Evolutionary conservation across 2,797 vertebrate species (phyloP), one percentile per base, ranked within the genome.

Genomic region (Aulostomus chinensis): DNA sequence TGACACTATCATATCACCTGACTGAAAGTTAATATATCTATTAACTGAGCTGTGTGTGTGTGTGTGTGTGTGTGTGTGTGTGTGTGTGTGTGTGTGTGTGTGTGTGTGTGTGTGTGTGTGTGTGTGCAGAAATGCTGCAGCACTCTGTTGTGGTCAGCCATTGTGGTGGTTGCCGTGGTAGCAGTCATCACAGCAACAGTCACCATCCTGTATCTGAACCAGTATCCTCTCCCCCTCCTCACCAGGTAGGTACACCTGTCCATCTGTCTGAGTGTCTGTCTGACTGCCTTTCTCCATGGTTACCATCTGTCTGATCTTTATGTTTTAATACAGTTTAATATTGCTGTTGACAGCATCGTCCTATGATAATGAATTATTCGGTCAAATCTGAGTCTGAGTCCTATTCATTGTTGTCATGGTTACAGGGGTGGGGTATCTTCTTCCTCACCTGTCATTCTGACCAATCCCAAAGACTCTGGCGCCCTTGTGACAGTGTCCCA

Each of bases 401-500:
- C 6, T 3, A 1, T 37, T 41, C 2, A 3, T 8, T 43, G 9
- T 54, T 56, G 31, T 60, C 29, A 16, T 34, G 29, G 22, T 52
- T 52, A 60, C 60, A 79, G 75, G 50, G 63, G 12, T 1, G 35
- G 52, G 0, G 85, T 79, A 17, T 65, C 58, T 0, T 85, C 91
- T 0, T 71, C 78, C 65, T 90, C 92, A 0, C 92, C 94, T 0
- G 37, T 93, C 14, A 90, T 95, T 85, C 93, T 84, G 43, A 94
- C 93, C 14, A 93, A 93, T 55, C 83, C 92, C 0, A 90, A 89
- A 0, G 91, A 94, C 2, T 82, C 90, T 58, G 92, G 91, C 0
- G 92, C 94, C 0, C 66, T 95, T 84, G 94, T 96, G 46, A 94
- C 94, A 3, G 93, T 95, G 2, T 94, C 95, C 20, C 86, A 81